Base-by-base conservation (phyloP, 2,113 vertebrate genomes). In the Chlorocebus sabaeus region DNA sequence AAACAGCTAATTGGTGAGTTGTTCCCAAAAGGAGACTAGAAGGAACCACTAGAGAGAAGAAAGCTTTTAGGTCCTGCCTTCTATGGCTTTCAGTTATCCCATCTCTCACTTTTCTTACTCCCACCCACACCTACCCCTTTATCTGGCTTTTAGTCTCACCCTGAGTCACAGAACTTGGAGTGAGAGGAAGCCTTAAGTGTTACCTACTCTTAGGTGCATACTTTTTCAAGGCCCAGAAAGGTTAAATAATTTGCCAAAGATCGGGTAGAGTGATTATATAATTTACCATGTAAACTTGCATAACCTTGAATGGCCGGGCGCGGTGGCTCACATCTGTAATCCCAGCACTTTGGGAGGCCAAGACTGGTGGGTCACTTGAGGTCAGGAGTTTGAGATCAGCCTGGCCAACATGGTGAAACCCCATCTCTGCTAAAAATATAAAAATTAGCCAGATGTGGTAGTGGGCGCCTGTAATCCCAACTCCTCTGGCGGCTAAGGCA, bases 1-100 rank as follows among this genome's bases (percentile, higher is more conserved):
- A 98, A 98, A 88, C 97, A 97, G 67, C 96, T 98, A 88, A 98
- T 98, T 50, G 98, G 98, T 98, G 93, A 98, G 98, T 97, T 84
- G 72, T 84, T 95, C 81, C 82, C 81, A 59, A 79, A 96, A 96
- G 72, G 81, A 94, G 80, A 88, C 50, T 57, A 89, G 32, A 82
- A 38, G 52, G 7, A 55, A 78, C 59, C 7, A 8, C 32, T 59
- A 80, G 43, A 84, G 52, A 85, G 72, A 61, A 94, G 67, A 82
- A 89, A 85, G 43, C 40, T 73, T 64, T 85, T 89, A 86, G 72
- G 59, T 75, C 35, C 91, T 90, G 6, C 72, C 72, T 90, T n/a
- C 20, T 43, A n/a, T 67, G 40, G 67, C 35, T 32, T 91, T 45
- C 40, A 45, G 14, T 81, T 78, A 14, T 10, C 45, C 59, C 14